A percentile compares a stretch with the other conserved stretches of the same genome.
Conservation (phyloP, 2,113 vertebrate species). For the Phainopepla nitens region DNA sequence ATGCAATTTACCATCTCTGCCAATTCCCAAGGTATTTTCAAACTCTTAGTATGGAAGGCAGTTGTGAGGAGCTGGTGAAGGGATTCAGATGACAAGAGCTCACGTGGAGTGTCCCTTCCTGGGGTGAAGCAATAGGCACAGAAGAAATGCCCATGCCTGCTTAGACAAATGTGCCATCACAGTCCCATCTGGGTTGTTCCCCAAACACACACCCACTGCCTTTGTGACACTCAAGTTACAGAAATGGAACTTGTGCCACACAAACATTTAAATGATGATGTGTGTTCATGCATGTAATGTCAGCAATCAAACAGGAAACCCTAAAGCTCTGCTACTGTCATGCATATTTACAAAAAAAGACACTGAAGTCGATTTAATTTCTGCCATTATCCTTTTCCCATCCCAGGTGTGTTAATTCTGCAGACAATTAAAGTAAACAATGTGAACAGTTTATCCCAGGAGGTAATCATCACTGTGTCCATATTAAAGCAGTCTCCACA, state of each 20-base stretch:
- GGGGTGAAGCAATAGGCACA: background rate
- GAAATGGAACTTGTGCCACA: background rate
- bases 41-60: accelerated
- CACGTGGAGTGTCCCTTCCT: background rate
- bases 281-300: background rate
- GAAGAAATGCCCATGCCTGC: background rate
- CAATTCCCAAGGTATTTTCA: background rate
- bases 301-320: background rate
- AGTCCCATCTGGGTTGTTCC: background rate
- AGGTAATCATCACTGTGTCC: background rate
- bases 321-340: background rate
- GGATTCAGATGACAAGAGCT: background rate
- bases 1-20: background rate
- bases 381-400: background rate
- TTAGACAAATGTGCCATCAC: background rate
- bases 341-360: background rate
- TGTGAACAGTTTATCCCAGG: background rate
- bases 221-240: background rate
- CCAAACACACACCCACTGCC: background rate
- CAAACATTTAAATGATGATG: background rate
- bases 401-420: background rate
- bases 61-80: background rate
- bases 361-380: background rate
- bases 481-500: background rate
- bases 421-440: background rate